Evolutionary conservation across 2,888 invertebrate species (phyloP), one percentile per base, ranked within the genome.

Genomic region (Phymatocera aterrima): DNA sequence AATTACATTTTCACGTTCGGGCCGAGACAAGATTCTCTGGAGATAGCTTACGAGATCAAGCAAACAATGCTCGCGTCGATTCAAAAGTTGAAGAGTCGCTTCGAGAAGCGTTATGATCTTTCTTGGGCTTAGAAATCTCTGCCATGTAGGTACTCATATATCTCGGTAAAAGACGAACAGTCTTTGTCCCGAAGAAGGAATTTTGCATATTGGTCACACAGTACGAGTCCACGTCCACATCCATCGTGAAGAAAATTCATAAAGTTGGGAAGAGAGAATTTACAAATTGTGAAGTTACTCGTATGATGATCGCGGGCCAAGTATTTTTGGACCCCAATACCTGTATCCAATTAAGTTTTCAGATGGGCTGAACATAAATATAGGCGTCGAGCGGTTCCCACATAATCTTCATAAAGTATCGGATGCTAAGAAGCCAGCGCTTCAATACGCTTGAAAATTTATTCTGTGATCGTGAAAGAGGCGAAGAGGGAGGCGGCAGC

Each of bases 381-480:
- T 78, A 24, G 72, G 72, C 61, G 74, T 54, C 34, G 10, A 21
- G 5, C 57, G n/a, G 65, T 79, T 61, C 65, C 64, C 61, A 74
- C 51, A 54, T 79, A 77, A 79, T 60, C 61, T 51, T 74, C 70
- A 78, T 78, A 61, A 78, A 37, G 65, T 64, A 54, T 51, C 75
- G 75, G 72, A 31, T 51, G 21, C 48, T 37, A 15, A 51, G 12
- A 57, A 54, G 28, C 46, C 46, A 43, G 51, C 72, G 65, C 60
- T 79, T 81, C 77, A 78, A 77, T 79, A 78, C 61, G 61, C 40
- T 61, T 78, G 78, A 68, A 79, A 77, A 80, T 81, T 80, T 78
- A 79, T 78, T 40, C 60, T 40, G 5, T 57, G 74, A 54, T 40
- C 57, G 77, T 65, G 61, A 10, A 79, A 60, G 79, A 75, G 79